These are phyloP conservation scores for Upupa epops DNA, from an alignment of 2,113 vertebrate genomes.

Conservation along the genomic window DNA sequence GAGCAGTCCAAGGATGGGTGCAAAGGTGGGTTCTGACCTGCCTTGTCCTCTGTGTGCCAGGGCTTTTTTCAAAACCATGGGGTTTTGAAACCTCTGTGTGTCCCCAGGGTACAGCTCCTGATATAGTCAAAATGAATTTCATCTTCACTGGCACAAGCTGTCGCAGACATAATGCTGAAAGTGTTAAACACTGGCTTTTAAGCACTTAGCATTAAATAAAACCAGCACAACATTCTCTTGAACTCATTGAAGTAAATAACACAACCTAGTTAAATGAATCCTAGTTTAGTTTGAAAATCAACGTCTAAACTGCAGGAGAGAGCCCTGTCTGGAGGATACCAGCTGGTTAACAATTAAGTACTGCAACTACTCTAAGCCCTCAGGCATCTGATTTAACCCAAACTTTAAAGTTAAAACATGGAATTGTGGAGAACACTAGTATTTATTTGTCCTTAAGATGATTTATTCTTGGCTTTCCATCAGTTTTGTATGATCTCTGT, in stretches of 20 bases:
- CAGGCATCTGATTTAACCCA: background rate
- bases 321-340: background rate
- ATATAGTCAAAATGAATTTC: background rate
- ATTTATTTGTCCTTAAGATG: background rate
- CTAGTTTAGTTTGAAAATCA: background rate
- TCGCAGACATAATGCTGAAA: fast-evolving
- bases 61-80: background rate
- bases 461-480: conserved; percentile 12
- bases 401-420: background rate
- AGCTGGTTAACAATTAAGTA: background rate
- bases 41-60: background rate
- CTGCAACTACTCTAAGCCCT: background rate
- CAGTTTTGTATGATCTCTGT: background rate
- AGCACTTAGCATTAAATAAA: background rate
- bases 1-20: background rate
- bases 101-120: background rate
- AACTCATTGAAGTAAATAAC: background rate
- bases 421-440: background rate
- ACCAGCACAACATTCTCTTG: background rate
- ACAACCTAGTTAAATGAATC: background rate
- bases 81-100: background rate
- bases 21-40: background rate
- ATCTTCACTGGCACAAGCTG: background rate
- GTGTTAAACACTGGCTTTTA: background rate
- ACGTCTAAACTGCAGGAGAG: background rate